These are phyloP conservation scores for Erebia palarica DNA, from an alignment of 2,888 invertebrate genomes.

Conservation along the genomic window DNA sequence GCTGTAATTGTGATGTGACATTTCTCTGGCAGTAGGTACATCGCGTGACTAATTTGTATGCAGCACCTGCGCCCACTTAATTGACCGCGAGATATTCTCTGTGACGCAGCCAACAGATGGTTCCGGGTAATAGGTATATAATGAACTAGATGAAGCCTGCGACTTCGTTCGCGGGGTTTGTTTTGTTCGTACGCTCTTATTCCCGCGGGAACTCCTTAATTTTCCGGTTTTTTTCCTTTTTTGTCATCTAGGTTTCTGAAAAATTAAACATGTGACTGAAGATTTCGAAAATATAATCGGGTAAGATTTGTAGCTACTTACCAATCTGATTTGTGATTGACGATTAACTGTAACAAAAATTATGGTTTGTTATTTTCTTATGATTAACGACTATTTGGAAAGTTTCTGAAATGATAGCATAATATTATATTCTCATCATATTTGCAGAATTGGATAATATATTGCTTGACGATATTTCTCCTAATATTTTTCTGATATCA, in stretches of 20 bases:
- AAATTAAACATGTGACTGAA: background rate
- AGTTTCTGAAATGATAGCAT: background rate
- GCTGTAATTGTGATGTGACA: constrained; percentile 10
- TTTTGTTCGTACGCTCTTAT: too few relatives aligned
- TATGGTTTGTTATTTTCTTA: constrained; percentile 4
- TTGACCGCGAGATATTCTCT: constrained; percentile 40
- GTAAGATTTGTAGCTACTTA: constrained; percentile 31
- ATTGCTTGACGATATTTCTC: too few relatives aligned
- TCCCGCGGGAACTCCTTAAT: background rate
- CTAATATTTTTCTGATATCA: too few relatives aligned
- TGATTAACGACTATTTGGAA: background rate
- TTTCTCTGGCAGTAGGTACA: constrained; percentile 35
- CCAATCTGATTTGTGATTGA: constrained; percentile 37
- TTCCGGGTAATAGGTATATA: background rate
- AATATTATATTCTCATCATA: too few relatives aligned
- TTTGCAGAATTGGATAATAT: too few relatives aligned
- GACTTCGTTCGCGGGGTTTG: too few relatives aligned
- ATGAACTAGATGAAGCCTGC: too few relatives aligned
- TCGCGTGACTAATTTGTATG: constrained; percentile 53
- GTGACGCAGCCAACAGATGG: constrained; percentile 36
- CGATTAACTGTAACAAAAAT: constrained; percentile 36
- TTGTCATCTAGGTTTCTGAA: constrained; percentile 15
- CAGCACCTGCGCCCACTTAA: constrained; percentile 51
- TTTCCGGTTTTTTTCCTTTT: too few relatives aligned
- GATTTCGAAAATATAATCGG: background rate